Conservation (phyloP, 2,113 vertebrate species). For the Steatornis caripensis region DNA sequence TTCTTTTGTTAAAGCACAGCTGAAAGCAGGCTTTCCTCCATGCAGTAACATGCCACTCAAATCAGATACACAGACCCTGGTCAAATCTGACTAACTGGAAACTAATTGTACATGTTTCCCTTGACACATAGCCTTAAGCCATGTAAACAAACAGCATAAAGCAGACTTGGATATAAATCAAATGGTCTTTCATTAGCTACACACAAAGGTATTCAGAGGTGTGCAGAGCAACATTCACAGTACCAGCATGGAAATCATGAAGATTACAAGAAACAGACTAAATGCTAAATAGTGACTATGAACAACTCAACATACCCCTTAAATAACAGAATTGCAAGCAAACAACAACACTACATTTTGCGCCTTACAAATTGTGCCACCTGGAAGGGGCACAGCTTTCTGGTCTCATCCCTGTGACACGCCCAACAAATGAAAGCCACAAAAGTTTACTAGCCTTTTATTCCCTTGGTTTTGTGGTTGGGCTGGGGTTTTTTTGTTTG, state of each 20-base stretch:
- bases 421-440: background rate
- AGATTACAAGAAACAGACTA: background rate
- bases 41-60: background rate
- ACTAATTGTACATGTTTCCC: background rate
- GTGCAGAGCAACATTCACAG: background rate
- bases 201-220: background rate
- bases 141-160: background rate
- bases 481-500: too few species aligned
- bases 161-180: background rate
- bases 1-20: background rate
- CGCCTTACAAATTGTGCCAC: background rate
- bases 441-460: background rate
- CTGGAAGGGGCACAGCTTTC: background rate
- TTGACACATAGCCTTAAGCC: background rate
- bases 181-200: background rate
- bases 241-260: background rate
- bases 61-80: background rate
- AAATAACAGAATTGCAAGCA: background rate
- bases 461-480: background rate
- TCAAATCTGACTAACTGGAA: background rate
- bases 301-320: background rate
- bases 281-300: background rate
- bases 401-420: background rate
- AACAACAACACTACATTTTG: background rate
- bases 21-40: background rate